Conservation (phyloP, 2,888 invertebrate species). For the Eutolmus rufibarbis region DNA sequence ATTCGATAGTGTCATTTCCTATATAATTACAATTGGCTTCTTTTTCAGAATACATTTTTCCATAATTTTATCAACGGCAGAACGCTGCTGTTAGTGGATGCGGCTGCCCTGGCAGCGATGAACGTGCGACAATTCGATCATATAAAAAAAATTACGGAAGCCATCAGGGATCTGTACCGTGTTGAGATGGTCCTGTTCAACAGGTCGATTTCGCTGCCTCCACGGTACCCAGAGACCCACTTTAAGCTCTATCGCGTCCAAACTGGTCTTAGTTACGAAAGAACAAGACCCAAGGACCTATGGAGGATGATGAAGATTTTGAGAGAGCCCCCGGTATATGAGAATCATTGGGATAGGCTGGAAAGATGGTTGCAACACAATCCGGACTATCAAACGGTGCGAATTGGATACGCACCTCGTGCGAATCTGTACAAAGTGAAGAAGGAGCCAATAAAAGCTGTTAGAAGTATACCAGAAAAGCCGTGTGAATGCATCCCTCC, state of each 20-base stretch:
- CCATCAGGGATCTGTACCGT: conserved; percentile 61
- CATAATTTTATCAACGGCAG: conserved; percentile 64
- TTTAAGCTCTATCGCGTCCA: conserved; percentile 65
- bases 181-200: conserved; percentile 62
- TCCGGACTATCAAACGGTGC: conserved; percentile 48
- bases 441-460: neutral
- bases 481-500: conserved; percentile 52
- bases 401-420: conserved; percentile 51
- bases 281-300: conserved; percentile 63
- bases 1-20: neutral
- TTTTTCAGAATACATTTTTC: conserved; percentile 59
- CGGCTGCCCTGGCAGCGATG: conserved; percentile 62
- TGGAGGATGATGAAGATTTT: conserved; percentile 67
- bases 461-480: neutral
- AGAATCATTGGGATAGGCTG: conserved; percentile 66
- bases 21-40: neutral
- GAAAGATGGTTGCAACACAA: conserved; percentile 52
- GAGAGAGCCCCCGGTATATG: conserved; percentile 59
- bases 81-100: conserved; percentile 64
- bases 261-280: conserved; percentile 65
- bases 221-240: conserved; percentile 64
- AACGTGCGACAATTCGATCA: conserved; percentile 65
- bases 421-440: conserved; percentile 42
- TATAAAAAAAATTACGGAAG: conserved; percentile 58
- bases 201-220: conserved; percentile 63